Percentiles rank a stretch among this genome's conserved stretches.
Conservation (phyloP, 1,140 invertebrate species). For the Ericerus pela region DNA sequence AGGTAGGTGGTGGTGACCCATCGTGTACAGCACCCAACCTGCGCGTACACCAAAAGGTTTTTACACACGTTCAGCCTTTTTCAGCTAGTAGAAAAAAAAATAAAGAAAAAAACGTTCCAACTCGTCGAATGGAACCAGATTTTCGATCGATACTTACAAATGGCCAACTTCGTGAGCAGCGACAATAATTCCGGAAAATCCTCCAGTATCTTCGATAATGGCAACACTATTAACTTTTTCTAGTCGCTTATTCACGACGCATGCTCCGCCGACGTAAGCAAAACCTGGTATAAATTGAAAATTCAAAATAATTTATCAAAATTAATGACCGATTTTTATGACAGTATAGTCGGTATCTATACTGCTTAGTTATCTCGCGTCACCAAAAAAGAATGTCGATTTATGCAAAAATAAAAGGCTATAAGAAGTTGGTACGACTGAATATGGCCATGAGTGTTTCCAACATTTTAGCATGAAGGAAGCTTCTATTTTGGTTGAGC, state of each 20-base stretch:
- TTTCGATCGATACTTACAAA: too few species aligned
- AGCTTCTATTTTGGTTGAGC: too few species aligned
- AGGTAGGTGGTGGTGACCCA: conserved; percentile 83
- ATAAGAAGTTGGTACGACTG: too few species aligned
- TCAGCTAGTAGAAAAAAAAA: conserved; percentile 13
- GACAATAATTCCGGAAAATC: conserved; percentile 90
- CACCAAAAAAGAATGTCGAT: too few species aligned
- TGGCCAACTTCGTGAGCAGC: conserved; percentile 92
- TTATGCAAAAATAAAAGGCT: too few species aligned
- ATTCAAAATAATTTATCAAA: conserved; percentile 1
- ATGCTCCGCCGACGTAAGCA: conserved; percentile 88
- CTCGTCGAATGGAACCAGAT: background rate
- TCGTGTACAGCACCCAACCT: conserved; percentile 88
- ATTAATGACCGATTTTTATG: too few species aligned
- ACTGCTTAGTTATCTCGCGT: too few species aligned
- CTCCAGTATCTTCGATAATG: conserved; percentile 90
- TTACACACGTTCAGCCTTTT: conserved; percentile 12
- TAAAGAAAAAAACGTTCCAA: background rate
- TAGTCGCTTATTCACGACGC: conserved; percentile 84
- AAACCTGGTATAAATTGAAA: too few species aligned
- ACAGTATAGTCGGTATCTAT: too few species aligned
- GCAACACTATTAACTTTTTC: conserved; percentile 93
- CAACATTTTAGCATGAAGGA: too few species aligned
- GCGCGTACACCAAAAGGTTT: conserved; percentile 24
- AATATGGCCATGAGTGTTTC: too few species aligned